phyloP scores from a whole-genome alignment of 1,140 invertebrate species.

The Theocolax elegans region DNA sequence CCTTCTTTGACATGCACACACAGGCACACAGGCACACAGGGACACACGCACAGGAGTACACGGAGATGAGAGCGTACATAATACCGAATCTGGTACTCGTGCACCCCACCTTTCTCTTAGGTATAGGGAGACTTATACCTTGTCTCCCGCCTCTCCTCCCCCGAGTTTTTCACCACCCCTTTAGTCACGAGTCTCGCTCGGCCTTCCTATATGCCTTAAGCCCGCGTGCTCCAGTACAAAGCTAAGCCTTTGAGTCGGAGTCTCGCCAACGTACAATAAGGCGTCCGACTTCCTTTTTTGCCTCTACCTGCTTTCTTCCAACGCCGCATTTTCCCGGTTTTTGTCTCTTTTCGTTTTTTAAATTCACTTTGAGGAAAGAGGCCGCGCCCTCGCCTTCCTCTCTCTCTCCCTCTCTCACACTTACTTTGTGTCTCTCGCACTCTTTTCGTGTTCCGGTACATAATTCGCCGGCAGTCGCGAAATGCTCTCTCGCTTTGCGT shows the following conservation, averaged over 20 bases:
- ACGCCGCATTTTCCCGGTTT: constrained; percentile 13
- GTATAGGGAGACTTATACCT: constrained; percentile 11
- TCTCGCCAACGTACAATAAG: constrained; percentile 67
- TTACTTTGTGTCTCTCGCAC: background rate
- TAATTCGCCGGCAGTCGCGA: constrained; percentile 21
- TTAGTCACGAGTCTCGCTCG: constrained; percentile 47
- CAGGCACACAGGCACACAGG: constrained; percentile 23
- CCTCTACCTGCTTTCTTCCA: constrained; percentile 32
- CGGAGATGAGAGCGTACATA: too few relatives aligned
- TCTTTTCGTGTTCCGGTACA: background rate
- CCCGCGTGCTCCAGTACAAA: constrained; percentile 60
- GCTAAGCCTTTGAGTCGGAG: constrained; percentile 68
- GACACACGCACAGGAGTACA: too few relatives aligned
- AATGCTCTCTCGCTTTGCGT: background rate
- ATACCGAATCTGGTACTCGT: constrained; percentile 4
- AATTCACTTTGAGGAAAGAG: constrained; percentile 37
- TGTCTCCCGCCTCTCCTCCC: constrained; percentile 46
- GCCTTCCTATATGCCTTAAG: constrained; percentile 41
- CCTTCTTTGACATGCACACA: constrained; percentile 55
- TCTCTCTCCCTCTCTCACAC: background rate
- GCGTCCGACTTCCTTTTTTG: constrained; percentile 64
- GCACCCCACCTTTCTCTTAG: background rate
- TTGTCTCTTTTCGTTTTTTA: constrained; percentile 36
- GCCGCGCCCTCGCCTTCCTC: background rate
- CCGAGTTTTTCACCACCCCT: constrained; percentile 60